Evolutionary conservation across 2,113 vertebrate genomes (phyloP), one percentile per base, ranked within the genome.

Genomic region (Daubentonia madagascariensis): DNA sequence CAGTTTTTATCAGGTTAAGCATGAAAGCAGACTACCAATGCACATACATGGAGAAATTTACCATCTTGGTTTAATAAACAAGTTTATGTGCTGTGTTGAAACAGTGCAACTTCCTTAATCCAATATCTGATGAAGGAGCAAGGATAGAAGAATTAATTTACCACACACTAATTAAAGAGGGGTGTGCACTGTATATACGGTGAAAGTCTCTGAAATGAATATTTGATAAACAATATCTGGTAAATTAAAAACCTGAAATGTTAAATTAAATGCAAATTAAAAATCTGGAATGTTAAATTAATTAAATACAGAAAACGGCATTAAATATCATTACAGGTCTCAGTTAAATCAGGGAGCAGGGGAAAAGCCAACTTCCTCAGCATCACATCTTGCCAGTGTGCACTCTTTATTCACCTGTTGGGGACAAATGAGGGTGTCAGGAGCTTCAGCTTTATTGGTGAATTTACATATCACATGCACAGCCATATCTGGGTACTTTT

Each of bases 181-280:
- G 98, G 97, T 98, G 76, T 97, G 98, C 96, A 97, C 98, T 98
- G 97, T 98, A 98, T 98, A 97, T 98, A 98, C 94, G 88, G 97
- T 96, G 98, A 98, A 98, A 98, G 98, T 98, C 45, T 83, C 97
- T 79, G 98, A 98, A 99, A 99, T 99, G 98, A 99, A 98, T 98
- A 98, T 98, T 98, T 99, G 99, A 99, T 99, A 99, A 99, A 99
- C 98, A 99, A 98, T 99, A 98, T 99, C 99, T 98, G 98, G 98
- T 97, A 99, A 99, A 99, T 99, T 99, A 99, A 99, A 99, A 99
- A 98, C 98, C 98, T 97, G 98, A 98, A 99, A 99, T 98, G 99
- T 98, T 99, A 99, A 99, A 99, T 99, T 98, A 99, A 99, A 99
- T 99, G 98, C 99, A 99, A 99, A 99, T 99, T 99, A 99, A 99